Conservation (phyloP, 2,113 vertebrate genomes). For the Lipotes vexillifer region DNA sequence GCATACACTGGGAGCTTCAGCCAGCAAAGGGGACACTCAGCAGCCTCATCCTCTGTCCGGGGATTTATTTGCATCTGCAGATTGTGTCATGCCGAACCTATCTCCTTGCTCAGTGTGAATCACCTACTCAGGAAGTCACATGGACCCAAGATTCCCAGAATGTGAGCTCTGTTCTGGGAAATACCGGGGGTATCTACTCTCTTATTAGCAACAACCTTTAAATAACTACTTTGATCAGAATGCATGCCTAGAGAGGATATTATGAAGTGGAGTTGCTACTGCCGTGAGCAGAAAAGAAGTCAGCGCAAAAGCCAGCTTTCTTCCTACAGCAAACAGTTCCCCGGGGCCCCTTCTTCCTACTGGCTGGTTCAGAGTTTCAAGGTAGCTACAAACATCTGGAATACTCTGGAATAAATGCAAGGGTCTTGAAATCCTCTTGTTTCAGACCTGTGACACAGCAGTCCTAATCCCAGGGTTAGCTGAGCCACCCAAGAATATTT, state of each 20-base stretch:
- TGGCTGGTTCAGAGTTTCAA: not conserved
- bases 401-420: not conserved
- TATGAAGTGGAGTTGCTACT: not conserved
- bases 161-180: conserved; percentile 39
- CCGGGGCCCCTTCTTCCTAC: not conserved
- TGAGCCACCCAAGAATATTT: not conserved
- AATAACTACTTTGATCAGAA: conserved; percentile 42
- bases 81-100: conserved; percentile 35
- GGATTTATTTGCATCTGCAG: conserved; percentile 52
- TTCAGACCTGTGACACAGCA: not conserved
- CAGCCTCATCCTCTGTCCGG: conserved; percentile 8
- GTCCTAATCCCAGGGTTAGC: not conserved
- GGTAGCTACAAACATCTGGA: not conserved
- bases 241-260: not conserved
- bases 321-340: not conserved
- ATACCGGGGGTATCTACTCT: not conserved
- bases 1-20: not conserved
- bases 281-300: not conserved
- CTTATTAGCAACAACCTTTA: conserved; percentile 39
- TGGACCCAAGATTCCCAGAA: conserved; percentile 56
- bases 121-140: conserved; percentile 59
- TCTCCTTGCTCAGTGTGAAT: conserved; percentile 48
- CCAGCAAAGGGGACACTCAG: not conserved
- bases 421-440: not conserved
- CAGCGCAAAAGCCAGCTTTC: not conserved